These are phyloP conservation scores for Leuctra nigra DNA, from an alignment of 2,888 invertebrate genomes.

Conservation along the genomic window DNA sequence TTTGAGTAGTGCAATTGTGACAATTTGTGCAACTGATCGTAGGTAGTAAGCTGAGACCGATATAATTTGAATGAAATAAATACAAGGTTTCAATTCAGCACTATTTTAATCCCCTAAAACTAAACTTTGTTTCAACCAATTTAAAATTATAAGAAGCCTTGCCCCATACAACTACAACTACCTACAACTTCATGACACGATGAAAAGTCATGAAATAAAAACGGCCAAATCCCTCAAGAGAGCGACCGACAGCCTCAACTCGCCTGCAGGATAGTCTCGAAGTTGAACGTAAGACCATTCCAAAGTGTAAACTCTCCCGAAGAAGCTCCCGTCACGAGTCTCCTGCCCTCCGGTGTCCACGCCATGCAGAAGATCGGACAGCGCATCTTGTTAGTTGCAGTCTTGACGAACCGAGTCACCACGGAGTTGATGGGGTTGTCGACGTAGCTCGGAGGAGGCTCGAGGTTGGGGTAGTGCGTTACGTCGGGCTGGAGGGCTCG, in stretches of 20 bases:
- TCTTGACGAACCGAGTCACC: constrained; percentile 81
- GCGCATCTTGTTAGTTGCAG: constrained; percentile 99
- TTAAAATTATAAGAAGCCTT: no score
- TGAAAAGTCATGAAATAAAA: no score
- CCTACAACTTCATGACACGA: no score
- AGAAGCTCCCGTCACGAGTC: constrained; percentile 96
- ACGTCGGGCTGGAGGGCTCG: constrained; percentile 90
- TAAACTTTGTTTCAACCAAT: constrained; percentile 7
- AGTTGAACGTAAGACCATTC: constrained; percentile 99
- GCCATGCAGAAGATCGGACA: constrained; percentile 98
- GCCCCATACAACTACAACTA: no score
- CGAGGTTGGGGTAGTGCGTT: constrained; percentile 87
- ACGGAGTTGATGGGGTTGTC: constrained; percentile 85
- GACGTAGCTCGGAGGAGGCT: constrained; percentile 89
- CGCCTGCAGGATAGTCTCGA: constrained; percentile 99
- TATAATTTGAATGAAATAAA: no score
- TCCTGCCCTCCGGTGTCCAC: constrained; percentile 98
- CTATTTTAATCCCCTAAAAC: no score
- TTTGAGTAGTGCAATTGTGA: no score
- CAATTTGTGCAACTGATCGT: no score
- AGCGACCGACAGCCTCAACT: background rate
- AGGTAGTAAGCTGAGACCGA: no score
- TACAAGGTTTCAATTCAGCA: no score
- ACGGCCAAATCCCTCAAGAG: no score
- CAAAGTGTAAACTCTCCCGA: constrained; percentile 99